Percentiles rank a stretch among this genome's conserved stretches.
phyloP scores from a whole-genome alignment of 2,888 invertebrate genomes.

The Gortyna flavago region DNA sequence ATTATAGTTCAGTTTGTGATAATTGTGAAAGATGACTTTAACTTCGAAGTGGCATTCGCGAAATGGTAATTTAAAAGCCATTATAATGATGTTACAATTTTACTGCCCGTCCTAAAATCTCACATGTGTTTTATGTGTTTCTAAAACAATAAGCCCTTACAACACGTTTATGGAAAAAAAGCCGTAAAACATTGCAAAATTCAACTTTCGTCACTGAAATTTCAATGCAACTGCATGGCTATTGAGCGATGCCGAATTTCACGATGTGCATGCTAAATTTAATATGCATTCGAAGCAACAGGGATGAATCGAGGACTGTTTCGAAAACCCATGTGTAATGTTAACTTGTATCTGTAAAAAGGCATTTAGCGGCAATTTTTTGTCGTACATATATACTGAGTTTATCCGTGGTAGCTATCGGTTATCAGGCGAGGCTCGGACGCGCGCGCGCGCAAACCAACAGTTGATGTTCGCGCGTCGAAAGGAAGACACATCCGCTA shows the following conservation, averaged over 20 bases:
- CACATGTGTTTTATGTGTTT: constrained; percentile 9
- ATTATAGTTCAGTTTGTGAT: not conserved
- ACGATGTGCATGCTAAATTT: constrained; percentile 58
- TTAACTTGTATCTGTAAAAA: constrained; percentile 61
- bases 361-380: constrained; percentile 74
- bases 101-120: constrained; percentile 6
- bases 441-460: constrained; percentile 77
- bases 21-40: not conserved
- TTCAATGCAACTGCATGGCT: constrained; percentile 41
- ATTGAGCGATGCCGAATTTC: constrained; percentile 35
- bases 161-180: constrained; percentile 26
- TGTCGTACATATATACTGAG: constrained; percentile 74
- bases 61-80: not conserved
- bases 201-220: constrained; percentile 49
- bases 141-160: constrained; percentile 36
- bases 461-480: constrained; percentile 89
- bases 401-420: constrained; percentile 83
- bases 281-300: constrained; percentile 30
- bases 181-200: constrained; percentile 49
- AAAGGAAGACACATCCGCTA: constrained; percentile 87
- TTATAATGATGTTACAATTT: not conserved
- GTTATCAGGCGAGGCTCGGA: constrained; percentile 82
- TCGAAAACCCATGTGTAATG: constrained; percentile 59
- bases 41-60: not conserved
- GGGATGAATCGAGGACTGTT: constrained; percentile 48